Base-by-base conservation (phyloP, 2,888 invertebrate species). In the Tetanocera ferruginea region DNA sequence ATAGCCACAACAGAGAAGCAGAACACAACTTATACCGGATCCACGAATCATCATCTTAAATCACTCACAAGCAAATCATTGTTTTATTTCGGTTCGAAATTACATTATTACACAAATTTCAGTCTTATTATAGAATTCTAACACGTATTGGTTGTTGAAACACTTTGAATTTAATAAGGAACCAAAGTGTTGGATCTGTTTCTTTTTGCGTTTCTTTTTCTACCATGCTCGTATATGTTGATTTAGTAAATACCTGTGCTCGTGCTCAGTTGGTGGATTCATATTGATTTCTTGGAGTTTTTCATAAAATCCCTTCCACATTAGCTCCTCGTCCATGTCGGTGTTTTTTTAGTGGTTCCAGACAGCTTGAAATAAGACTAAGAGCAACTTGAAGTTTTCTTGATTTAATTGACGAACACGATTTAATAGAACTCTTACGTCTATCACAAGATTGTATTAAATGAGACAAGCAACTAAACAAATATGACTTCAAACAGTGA, bases 291-390 rank as follows among this genome's bases (percentile, higher is more conserved):
- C 92, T 83, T 93, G 92, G 79, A 94, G 87, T 85, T 93, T 93
- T 76, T 93, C 93, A 85, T 94, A 95, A 85, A 94, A 93, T 79
- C 92, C 92, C 89, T 93, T 94, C 94, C 95, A 95, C 94, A 95
- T 94, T 14, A 92, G 91, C 86, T 95, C 95, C 89, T 95, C 95
- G 89, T 93, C 86, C 89, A 88, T 88, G 76, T 81, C 83, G 49
- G 51, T 31, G 57, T 72, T 5, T 31, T 5, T 31, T 55, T 14
- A 25, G 31, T 70, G 23, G 2, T 31, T 17, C 34, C 3, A 6
- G n/a, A 28, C 11, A 55, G n/a, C 70, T 25, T 17, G 17, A 31
- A 55, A 69, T 11, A 23, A 43, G 6, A n/a, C 9, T 52, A 19
- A 66, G n/a, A 37, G n/a, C 34, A 11, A 66, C 66, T 67, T 67